Percentiles rank a stretch among this genome's conserved stretches.
Conservation (phyloP, 2,888 invertebrate genomes). For the Euplagia quadripunctaria region DNA sequence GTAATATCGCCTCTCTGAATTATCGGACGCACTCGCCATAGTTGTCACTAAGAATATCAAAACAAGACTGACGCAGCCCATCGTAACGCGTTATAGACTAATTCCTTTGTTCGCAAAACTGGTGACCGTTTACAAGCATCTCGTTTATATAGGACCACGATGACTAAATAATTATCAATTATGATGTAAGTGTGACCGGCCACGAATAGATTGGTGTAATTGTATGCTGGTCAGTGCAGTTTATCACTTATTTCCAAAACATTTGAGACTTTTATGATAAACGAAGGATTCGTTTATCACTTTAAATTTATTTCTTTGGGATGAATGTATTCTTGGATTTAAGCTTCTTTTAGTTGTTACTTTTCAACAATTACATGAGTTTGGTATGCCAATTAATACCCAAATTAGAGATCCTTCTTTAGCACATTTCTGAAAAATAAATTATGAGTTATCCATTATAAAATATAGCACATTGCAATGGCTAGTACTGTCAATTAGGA, state of each 20-base stretch:
- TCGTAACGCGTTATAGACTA: constrained; percentile 14
- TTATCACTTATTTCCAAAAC: not conserved
- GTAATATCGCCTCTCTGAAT: constrained; percentile 37
- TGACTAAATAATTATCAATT: constrained; percentile 9
- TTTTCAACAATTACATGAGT: too few relatives aligned
- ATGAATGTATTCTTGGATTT: not conserved
- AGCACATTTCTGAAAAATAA: too few relatives aligned
- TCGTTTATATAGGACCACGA: constrained; percentile 8
- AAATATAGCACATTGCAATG: too few relatives aligned
- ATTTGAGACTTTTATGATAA: not conserved
- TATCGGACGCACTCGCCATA: constrained; percentile 39
- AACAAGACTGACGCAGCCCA: constrained; percentile 32
- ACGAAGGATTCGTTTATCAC: too few relatives aligned
- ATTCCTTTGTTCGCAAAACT: constrained; percentile 21
- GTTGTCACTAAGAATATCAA: constrained; percentile 37
- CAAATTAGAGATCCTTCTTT: too few relatives aligned
- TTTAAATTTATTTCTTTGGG: not conserved
- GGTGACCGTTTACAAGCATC: not conserved
- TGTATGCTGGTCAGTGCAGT: not conserved
- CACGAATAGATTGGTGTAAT: not conserved
- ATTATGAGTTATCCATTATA: too few relatives aligned
- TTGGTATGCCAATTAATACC: too few relatives aligned
- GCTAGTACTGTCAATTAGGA: too few relatives aligned
- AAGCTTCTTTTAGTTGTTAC: too few relatives aligned
- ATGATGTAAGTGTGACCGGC: constrained; percentile 4